Conservation (phyloP, 2,888 invertebrate species). For the Diarsia brunnea region DNA sequence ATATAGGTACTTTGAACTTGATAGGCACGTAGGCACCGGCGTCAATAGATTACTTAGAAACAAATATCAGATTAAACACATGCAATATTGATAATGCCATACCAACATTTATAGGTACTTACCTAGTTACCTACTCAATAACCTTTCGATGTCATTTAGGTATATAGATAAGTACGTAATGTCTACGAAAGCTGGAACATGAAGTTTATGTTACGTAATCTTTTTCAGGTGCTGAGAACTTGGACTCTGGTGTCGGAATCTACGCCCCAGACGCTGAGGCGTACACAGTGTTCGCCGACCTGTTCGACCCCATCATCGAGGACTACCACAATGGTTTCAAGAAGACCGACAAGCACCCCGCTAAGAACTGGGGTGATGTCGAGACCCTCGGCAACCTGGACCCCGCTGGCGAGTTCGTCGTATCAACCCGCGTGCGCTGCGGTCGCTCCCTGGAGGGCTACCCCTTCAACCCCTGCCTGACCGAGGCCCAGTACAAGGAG, state of each 20-base stretch:
- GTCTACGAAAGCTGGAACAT: neutral
- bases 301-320: slow-evolving; percentile 99
- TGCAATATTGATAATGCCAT: slow-evolving; percentile 39
- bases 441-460: slow-evolving; percentile 98
- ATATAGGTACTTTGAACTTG: slow-evolving; percentile 4
- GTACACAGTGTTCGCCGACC: slow-evolving; percentile 97
- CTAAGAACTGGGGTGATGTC: slow-evolving; percentile 98
- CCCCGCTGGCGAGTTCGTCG: slow-evolving; percentile 97
- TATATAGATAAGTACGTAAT: neutral
- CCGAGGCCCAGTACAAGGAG: slow-evolving; percentile 99
- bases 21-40: slow-evolving; percentile 41
- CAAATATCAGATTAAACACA: slow-evolving; percentile 53
- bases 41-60: slow-evolving; percentile 36
- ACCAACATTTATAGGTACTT: neutral
- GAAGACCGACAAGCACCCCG: slow-evolving; percentile 98
- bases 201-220: slow-evolving; percentile 49
- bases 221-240: slow-evolving; percentile 96
- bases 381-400: slow-evolving; percentile 97
- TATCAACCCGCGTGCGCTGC: slow-evolving; percentile 98
- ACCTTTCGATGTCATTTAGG: neutral
- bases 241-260: slow-evolving; percentile 99
- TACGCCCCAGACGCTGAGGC: slow-evolving; percentile 99
- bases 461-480: slow-evolving; percentile 99
- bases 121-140: slow-evolving; percentile 10
- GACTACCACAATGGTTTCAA: slow-evolving; percentile 99